Evolutionary conservation across 1,140 invertebrate genomes (phyloP).

Genomic region (Musca domestica): DNA sequence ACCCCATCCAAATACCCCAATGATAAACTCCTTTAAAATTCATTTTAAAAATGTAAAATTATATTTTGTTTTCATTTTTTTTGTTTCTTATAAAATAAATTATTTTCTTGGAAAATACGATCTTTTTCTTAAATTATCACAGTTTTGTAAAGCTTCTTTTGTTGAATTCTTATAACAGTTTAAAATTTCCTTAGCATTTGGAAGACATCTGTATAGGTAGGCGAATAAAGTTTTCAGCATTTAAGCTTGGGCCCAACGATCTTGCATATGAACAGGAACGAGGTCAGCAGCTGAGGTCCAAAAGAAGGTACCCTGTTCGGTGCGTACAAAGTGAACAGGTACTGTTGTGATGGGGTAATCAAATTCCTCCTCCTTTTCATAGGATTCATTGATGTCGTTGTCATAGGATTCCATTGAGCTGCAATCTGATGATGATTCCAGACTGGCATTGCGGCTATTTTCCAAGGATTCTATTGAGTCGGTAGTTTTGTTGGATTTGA

Average conservation of each 20-base stretch:
- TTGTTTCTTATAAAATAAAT: too few relatives aligned
- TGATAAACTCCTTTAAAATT: too few relatives aligned
- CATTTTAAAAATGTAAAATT: too few relatives aligned
- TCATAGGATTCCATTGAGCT: conserved; percentile 44
- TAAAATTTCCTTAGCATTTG: too few relatives aligned
- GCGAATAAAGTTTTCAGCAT: background rate
- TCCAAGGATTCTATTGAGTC: conserved; percentile 49
- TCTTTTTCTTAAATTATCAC: too few relatives aligned
- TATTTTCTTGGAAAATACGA: too few relatives aligned
- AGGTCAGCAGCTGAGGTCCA: conserved; percentile 57
- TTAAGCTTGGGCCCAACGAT: conserved; percentile 58
- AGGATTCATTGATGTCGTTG: conserved; percentile 49
- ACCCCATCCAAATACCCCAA: too few relatives aligned
- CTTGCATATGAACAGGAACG: conserved; percentile 49
- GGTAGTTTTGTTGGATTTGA: conserved; percentile 46
- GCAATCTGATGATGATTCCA: conserved; percentile 26
- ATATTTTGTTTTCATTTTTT: too few relatives aligned
- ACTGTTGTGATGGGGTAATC: conserved; percentile 44
- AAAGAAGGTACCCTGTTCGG: conserved; percentile 59
- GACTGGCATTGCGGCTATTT: conserved; percentile 47
- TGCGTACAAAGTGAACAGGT: conserved; percentile 59
- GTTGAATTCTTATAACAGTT: too few relatives aligned
- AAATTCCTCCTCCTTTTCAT: conserved; percentile 44
- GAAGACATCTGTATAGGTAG: too few relatives aligned
- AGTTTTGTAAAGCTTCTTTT: too few relatives aligned